Evolutionary conservation across 2,888 invertebrate species (phyloP).

Genomic region (Ernsta delagoae): DNA sequence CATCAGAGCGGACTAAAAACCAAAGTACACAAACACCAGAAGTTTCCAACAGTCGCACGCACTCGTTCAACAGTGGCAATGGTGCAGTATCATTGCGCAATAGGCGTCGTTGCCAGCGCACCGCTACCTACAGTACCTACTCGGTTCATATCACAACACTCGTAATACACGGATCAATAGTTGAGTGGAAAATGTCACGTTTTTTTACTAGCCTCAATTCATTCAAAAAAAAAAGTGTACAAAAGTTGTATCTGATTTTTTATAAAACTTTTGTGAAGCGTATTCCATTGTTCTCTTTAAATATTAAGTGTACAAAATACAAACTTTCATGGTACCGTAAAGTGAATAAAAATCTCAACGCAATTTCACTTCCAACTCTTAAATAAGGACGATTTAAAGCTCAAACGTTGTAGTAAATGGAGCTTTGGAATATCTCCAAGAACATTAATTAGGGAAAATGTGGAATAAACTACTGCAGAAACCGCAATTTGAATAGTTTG

Average conservation of each 20-base stretch:
- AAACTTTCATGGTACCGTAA: background rate
- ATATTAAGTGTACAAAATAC: background rate
- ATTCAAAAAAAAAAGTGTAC: too few relatives aligned
- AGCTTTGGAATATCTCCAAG: slow-evolving; percentile 21
- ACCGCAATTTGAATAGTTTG: background rate
- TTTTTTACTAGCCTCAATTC: too few relatives aligned
- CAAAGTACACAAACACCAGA: background rate
- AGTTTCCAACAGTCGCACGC: background rate
- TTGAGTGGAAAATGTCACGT: too few relatives aligned
- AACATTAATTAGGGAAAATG: slow-evolving; percentile 17
- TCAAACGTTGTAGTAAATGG: slow-evolving; percentile 5
- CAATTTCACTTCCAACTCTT: slow-evolving; percentile 5
- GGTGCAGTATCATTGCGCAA: slow-evolving; percentile 32
- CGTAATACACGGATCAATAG: slow-evolving; percentile 22
- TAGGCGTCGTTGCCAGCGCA: slow-evolving; percentile 18
- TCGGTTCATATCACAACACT: background rate
- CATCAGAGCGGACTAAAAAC: too few relatives aligned
- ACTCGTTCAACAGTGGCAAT: background rate
- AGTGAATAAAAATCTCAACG: background rate
- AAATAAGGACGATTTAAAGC: slow-evolving; percentile 9
- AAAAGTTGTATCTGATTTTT: too few relatives aligned
- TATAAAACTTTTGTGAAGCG: background rate
- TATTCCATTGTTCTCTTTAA: background rate
- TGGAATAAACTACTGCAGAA: slow-evolving; percentile 10
- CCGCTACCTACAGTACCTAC: background rate